Percentiles rank a stretch among this genome's conserved stretches.
These are phyloP conservation scores for Brachyopa scutellaris DNA, from an alignment of 2,888 invertebrate species.

Conservation along the genomic window DNA sequence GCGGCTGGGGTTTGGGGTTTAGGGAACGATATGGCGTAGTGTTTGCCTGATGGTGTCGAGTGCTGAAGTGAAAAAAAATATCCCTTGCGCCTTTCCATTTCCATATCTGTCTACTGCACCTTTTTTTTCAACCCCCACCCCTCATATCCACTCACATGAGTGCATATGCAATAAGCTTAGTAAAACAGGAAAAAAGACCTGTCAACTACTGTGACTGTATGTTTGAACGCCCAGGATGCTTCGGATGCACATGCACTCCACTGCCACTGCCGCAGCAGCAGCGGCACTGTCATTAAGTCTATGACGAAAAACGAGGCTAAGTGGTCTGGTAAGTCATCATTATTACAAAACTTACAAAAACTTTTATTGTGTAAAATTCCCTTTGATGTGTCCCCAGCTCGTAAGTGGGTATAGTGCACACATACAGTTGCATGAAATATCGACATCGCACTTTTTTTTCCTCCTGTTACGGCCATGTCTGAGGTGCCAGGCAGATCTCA, in stretches of 20 bases:
- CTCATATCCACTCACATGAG: conserved; percentile 49
- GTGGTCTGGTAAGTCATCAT: conserved; percentile 73
- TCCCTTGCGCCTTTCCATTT: conserved; percentile 59
- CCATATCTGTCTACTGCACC: conserved; percentile 50
- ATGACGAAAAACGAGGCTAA: conserved; percentile 72
- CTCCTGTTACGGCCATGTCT: conserved; percentile 15
- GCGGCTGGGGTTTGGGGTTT: conserved; percentile 45
- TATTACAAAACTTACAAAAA: conserved; percentile 73
- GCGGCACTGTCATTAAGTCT: conserved; percentile 68
- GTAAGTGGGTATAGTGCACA: conserved; percentile 47
- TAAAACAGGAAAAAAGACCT: conserved; percentile 58
- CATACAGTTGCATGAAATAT: conserved; percentile 40
- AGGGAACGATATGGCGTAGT: conserved; percentile 44
- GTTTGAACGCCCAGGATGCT: conserved; percentile 46
- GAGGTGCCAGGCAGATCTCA: conserved; percentile 10
- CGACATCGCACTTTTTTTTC: conserved; percentile 23
- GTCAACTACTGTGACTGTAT: conserved; percentile 66
- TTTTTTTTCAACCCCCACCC: conserved; percentile 26
- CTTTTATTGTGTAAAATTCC: conserved; percentile 72
- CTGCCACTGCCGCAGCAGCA: conserved; percentile 10
- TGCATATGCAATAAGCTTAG: conserved; percentile 70
- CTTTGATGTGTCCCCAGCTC: conserved; percentile 66
- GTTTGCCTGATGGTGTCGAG: conserved; percentile 66
- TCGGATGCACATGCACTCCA: conserved; percentile 59
- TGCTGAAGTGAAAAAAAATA: conserved; percentile 36